These are phyloP conservation scores for Loripinus fragilis DNA, from an alignment of 2,888 invertebrate species.

Conservation along the genomic window DNA sequence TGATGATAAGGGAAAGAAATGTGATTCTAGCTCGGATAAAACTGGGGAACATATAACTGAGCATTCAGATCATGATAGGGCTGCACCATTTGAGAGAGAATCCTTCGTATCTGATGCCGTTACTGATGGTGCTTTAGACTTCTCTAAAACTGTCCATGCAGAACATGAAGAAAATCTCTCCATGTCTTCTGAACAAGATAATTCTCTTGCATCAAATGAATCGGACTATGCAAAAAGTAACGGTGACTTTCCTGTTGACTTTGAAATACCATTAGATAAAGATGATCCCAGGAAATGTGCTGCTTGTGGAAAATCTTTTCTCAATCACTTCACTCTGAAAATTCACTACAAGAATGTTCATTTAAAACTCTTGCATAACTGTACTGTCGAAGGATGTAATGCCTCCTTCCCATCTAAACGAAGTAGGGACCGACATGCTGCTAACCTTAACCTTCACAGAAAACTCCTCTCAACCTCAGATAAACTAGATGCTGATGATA, in stretches of 20 bases:
- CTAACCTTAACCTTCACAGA: slow-evolving; percentile 95
- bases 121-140: slow-evolving; percentile 54
- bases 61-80: background rate
- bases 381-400: slow-evolving; percentile 96
- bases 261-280: slow-evolving; percentile 94
- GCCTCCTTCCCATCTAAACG: slow-evolving; percentile 97
- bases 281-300: slow-evolving; percentile 96
- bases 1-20: slow-evolving; percentile 37
- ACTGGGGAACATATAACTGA: slow-evolving; percentile 17
- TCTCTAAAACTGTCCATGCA: slow-evolving; percentile 49
- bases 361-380: slow-evolving; percentile 97
- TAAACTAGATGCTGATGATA: slow-evolving; percentile 56
- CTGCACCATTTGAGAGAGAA: slow-evolving; percentile 87
- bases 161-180: slow-evolving; percentile 43
- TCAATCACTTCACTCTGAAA: slow-evolving; percentile 96
- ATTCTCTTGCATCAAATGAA: slow-evolving; percentile 50
- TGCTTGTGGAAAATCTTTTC: slow-evolving; percentile 96
- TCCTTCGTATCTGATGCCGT: slow-evolving; percentile 58
- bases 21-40: slow-evolving; percentile 29
- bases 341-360: slow-evolving; percentile 98
- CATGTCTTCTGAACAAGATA: slow-evolving; percentile 42
- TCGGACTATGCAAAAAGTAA: slow-evolving; percentile 62
- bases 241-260: slow-evolving; percentile 54
- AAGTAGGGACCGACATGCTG: slow-evolving; percentile 95
- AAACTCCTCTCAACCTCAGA: slow-evolving; percentile 87